Conservation (phyloP, 2,113 vertebrate genomes). For the Mohoua ochrocephala region DNA sequence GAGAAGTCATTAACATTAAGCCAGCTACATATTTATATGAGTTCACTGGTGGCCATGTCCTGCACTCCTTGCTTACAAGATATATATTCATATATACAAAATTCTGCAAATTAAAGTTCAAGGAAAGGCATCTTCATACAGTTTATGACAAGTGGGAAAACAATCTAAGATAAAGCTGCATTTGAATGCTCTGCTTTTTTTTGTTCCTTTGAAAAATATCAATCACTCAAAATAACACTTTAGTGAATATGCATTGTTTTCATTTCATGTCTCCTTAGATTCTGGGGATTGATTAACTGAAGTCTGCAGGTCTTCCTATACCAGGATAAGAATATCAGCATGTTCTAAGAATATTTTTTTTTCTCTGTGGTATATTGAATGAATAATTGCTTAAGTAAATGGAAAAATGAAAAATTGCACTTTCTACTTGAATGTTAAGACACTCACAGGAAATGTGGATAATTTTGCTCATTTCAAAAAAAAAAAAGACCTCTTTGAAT, state of each 20-base stretch:
- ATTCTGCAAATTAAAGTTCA: background rate
- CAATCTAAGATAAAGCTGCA: background rate
- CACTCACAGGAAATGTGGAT: background rate
- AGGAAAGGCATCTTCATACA: background rate
- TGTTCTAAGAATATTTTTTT: background rate
- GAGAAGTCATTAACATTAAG: background rate
- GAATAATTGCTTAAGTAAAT: background rate
- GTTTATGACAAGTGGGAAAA: background rate
- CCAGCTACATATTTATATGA: background rate
- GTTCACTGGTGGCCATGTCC: background rate
- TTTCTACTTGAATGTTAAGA: background rate
- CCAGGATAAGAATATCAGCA: background rate
- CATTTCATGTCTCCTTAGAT: background rate
- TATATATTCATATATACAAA: background rate
- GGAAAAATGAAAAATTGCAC: background rate
- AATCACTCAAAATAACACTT: background rate
- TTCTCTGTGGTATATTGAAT: background rate
- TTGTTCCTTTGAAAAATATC: background rate
- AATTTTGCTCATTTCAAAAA: background rate
- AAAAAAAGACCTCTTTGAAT: accelerated
- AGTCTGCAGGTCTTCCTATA: background rate
- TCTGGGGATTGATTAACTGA: background rate
- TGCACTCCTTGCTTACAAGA: background rate
- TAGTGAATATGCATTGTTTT: background rate
- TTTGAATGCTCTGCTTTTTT: background rate